Percentiles rank a stretch among this genome's conserved stretches.
phyloP scores from a whole-genome alignment of 2,113 vertebrate genomes.

The Axis porcinus region DNA sequence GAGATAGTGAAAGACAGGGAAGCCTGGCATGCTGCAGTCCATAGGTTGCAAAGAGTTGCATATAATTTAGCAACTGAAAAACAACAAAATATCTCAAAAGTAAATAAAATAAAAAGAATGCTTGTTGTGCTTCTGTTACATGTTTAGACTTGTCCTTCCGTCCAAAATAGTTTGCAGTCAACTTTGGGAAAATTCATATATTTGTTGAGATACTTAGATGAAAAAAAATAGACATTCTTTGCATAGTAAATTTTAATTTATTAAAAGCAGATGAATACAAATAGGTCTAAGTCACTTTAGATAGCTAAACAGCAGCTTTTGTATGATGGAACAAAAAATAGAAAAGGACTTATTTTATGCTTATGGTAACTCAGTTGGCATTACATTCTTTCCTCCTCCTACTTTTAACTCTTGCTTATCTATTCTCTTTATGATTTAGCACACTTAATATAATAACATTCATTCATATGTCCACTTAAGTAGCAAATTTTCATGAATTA shows the following conservation, averaged over 20 bases:
- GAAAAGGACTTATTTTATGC: slow-evolving; percentile 36
- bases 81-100: neutral
- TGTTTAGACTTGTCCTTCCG: neutral
- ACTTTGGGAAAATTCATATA: neutral
- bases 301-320: neutral
- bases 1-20: neutral
- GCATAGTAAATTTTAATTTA: neutral
- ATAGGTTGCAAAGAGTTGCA: neutral
- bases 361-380: neutral
- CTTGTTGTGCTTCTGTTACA: neutral
- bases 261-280: neutral
- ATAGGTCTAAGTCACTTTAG: neutral
- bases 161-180: neutral
- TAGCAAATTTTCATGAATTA: neutral
- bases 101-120: neutral
- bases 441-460: neutral
- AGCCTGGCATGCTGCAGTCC: neutral
- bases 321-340: slow-evolving; percentile 14
- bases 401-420: slow-evolving; percentile 28
- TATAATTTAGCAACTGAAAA: neutral
- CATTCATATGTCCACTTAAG: neutral
- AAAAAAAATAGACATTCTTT: neutral
- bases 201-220: neutral
- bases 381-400: neutral
- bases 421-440: neutral